These are phyloP conservation scores for Sweltsa coloradensis DNA, from an alignment of 1,140 invertebrate species.

Conservation along the genomic window DNA sequence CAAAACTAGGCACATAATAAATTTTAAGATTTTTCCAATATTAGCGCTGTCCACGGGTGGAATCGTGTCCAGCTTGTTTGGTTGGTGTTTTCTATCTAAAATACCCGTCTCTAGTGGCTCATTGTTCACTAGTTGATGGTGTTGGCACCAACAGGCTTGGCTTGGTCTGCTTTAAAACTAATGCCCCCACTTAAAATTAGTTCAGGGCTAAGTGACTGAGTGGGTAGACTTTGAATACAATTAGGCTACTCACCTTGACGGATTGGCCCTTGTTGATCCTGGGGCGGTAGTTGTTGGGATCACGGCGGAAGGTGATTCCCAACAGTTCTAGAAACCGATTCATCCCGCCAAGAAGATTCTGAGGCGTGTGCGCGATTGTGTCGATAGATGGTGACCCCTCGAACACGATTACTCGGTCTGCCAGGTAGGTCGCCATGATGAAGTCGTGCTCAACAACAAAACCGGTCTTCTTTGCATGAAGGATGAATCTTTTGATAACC, in stretches of 20 bases:
- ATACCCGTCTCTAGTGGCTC: not conserved
- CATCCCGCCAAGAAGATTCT: constrained; percentile 94
- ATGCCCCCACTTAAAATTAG: not conserved
- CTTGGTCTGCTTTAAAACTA: not conserved
- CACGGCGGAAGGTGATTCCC: constrained; percentile 95
- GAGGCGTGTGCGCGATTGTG: constrained; percentile 83
- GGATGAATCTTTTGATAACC: constrained; percentile 68
- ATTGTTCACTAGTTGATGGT: not conserved
- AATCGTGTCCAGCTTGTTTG: not conserved
- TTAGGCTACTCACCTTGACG: constrained; percentile 63
- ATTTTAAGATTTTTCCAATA: too few species aligned
- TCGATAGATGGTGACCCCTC: constrained; percentile 84
- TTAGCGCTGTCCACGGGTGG: too few species aligned
- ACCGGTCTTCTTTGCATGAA: constrained; percentile 98
- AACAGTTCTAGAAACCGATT: constrained; percentile 94
- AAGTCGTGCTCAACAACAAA: constrained; percentile 99
- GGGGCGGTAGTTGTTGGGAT: constrained; percentile 97
- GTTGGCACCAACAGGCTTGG: not conserved
- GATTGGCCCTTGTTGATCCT: constrained; percentile 96
- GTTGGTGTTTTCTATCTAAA: not conserved
- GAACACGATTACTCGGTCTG: constrained; percentile 97
- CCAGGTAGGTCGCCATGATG: constrained; percentile 99
- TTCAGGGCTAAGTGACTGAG: not conserved
- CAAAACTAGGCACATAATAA: too few species aligned
- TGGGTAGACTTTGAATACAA: not conserved